Evolutionary conservation across 1,140 invertebrate genomes (phyloP), one percentile per base, ranked within the genome.

Genomic region (Orius laevigatus): DNA sequence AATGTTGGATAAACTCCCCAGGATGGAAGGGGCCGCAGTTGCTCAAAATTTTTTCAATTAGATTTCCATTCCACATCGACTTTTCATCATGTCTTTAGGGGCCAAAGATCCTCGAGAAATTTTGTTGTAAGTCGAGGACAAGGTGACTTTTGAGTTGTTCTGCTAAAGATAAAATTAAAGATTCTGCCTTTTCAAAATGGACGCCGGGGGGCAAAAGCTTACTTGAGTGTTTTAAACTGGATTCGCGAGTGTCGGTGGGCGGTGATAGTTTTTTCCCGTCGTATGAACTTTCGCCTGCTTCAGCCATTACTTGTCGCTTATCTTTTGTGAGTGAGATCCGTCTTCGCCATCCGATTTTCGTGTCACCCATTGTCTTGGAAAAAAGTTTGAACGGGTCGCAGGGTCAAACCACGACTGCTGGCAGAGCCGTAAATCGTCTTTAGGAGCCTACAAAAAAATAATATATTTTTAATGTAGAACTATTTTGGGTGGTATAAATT

Each of bases 221-320:
- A 80, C 77, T 89, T 90, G 49, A 88, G 75, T 60, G 87, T 87
- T 62, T 88, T 89, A 62, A 89, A 91, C 59, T 79, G 76, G 39
- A 91, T 90, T 20, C n/a, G n/a, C 80, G 84, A 0, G 85, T 90
- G 57, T 91, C 86, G 2, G 84, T 90, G n/a, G 6, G 87, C 88
- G 0, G 85, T 86, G 49, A 89, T 81, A 57, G 80, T n/a, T n/a
- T 85, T 64, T 89, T 90, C 0, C 76, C 79, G 56, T 91, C 88
- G 45, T n/a, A 93, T 84, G n/a, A n/a, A 93, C 83, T 60, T 82
- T 81, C 0, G 89, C 88, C 61, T 93, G 88, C 57, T 91, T 92
- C 77, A 93, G 84, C 88, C 89, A 93, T 63, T n/a, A n/a, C n/a
- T 92, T 92, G 63, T 93, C 88, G 58, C 83, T 84, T n/a, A n/a